Evolutionary conservation across 2,797 vertebrate species (phyloP).

Genomic region (Anableps anableps): DNA sequence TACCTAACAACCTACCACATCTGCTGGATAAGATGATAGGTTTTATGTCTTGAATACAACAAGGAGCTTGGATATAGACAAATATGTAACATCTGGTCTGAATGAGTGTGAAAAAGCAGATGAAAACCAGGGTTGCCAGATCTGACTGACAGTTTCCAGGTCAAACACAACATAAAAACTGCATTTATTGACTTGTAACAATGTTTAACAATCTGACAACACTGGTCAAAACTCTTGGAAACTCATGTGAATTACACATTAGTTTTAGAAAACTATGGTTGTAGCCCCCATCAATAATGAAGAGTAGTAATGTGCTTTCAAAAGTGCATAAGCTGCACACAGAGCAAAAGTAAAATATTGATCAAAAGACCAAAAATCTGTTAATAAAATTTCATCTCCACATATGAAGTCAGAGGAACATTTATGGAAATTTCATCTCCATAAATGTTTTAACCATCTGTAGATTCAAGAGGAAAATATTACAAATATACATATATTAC

Average conservation of each 20-base stretch:
- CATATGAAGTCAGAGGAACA: too few species aligned
- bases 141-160: too few species aligned
- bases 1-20: background rate
- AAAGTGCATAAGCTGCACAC: background rate
- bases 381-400: background rate
- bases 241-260: background rate
- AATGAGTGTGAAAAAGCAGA: background rate
- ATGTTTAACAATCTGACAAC: too few species aligned
- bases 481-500: too few species aligned
- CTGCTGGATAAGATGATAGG: background rate
- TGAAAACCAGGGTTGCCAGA: too few species aligned
- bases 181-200: too few species aligned
- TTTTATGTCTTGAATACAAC: background rate
- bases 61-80: background rate
- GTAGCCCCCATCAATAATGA: background rate
- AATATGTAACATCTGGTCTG: background rate
- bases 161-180: too few species aligned
- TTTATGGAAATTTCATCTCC: background rate
- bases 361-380: background rate
- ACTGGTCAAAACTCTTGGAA: background rate
- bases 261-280: background rate
- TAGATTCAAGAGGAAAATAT: too few species aligned
- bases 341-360: background rate
- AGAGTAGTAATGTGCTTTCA: background rate
- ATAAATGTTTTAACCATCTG: background rate